These are phyloP conservation scores for Platalea minor DNA, from an alignment of 2,797 vertebrate genomes.

Conservation along the genomic window DNA sequence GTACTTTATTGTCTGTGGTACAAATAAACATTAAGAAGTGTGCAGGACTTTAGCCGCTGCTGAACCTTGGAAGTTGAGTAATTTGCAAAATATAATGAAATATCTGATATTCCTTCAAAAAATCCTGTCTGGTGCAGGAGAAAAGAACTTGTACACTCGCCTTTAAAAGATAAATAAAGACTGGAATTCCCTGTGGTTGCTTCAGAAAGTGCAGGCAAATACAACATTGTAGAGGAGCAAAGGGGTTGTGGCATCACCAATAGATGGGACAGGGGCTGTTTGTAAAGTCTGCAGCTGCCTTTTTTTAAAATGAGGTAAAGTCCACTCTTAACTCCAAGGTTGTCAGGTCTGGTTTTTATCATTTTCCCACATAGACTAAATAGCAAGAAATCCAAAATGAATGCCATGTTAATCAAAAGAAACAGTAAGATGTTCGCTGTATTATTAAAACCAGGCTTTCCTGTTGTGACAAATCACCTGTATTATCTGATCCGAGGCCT, in stretches of 20 bases:
- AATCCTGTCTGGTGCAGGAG: not conserved
- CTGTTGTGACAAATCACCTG: not conserved
- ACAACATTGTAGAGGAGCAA: not conserved
- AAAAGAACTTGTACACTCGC: not conserved
- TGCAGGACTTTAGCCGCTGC: not conserved
- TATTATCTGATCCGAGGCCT: not conserved
- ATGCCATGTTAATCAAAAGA: not conserved
- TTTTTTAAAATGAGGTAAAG: not conserved
- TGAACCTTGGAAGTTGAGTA: not conserved
- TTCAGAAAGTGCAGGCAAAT: not conserved
- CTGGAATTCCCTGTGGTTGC: not conserved
- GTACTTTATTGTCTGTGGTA: constrained; percentile 29
- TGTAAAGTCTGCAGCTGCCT: not conserved
- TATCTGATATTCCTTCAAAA: not conserved
- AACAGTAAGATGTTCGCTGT: not conserved
- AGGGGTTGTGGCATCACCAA: not conserved
- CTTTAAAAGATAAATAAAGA: not conserved
- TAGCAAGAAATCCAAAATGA: constrained; percentile 17
- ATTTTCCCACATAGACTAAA: constrained; percentile 7
- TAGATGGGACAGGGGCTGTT: accelerated
- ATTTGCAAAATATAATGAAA: not conserved
- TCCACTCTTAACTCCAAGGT: not conserved
- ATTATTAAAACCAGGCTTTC: constrained; percentile 23
- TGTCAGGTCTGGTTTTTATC: not conserved
- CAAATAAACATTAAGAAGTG: constrained; percentile 23